Base-by-base conservation (phyloP, 2,113 vertebrate genomes). In the Larimichthys crocea region DNA sequence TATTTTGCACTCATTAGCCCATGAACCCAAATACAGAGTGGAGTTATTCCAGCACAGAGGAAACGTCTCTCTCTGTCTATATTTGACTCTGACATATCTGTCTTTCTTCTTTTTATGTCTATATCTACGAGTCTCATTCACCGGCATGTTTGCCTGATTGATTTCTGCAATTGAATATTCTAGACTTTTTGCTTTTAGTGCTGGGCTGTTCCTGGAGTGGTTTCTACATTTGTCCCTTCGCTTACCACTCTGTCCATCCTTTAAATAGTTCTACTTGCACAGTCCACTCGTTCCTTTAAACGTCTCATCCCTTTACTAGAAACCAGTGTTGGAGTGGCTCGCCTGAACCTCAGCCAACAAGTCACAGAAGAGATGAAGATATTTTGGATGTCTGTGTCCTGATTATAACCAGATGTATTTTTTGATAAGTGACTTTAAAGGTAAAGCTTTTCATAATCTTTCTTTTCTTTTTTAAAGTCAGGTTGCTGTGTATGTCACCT, bases 221-320 rank as follows among this genome's bases (percentile, higher is more conserved):
- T 76, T 79, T 69, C 60, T 64, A 49, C 77, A 57, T 84, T 82
- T 42, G 70, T 65, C 83, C 49, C 56, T 20, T 62, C 46, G 3
- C 70, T 72, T 22, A 50, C 74, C 71, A 3, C 69, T 59, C 60
- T 8, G 57, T 64, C 74, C 57, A 1, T 50, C 68, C 86, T 71
- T 86, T 82, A 84, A 82, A 80, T 86, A 86, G 81, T 80, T 77
- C 53, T 42, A 4, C 48, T 42, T 24, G 31, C 53, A 29, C 5
- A 56, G 60, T 46, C 63, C 53, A 31, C 63, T 76, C 11, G 24
- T 22, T 73, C 59, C 16, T 68, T 82, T 72, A 42, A 76, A 29
- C 2, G 2, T 44, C 16, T 72, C 40, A 16, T 69, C 10, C 49
- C 68, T 52, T 61, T 35, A 12, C 72, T 56, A 48, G 73, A 75